Conservation (phyloP, 2,113 vertebrate genomes). For the Spea multiplicata region DNA sequence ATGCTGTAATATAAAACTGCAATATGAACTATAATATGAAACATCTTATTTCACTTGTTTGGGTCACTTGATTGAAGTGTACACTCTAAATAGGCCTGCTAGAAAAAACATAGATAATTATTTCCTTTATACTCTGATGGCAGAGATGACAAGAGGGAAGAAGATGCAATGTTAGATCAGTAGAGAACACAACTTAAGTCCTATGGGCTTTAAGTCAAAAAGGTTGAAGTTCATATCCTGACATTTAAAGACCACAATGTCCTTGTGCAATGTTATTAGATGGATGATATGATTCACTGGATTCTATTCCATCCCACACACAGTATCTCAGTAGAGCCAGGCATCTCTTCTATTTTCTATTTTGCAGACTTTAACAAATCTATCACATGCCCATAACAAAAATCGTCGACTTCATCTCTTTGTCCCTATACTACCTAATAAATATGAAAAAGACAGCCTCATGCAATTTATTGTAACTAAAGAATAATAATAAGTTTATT, state of each 20-base stretch:
- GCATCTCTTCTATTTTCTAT: neutral
- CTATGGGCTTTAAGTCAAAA: neutral
- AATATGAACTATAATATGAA: no score
- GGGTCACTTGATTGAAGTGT: no score
- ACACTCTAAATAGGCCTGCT: neutral
- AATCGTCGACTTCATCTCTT: neutral
- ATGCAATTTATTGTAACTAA: neutral
- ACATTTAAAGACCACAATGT: slow-evolving; percentile 28
- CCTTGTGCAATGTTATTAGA: neutral
- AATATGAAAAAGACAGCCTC: neutral
- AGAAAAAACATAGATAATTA: neutral
- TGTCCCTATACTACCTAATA: neutral
- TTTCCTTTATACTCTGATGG: neutral
- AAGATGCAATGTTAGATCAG: neutral
- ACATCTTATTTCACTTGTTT: no score
- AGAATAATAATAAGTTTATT: neutral
- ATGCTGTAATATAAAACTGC: no score
- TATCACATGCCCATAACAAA: neutral
- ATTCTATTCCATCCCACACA: neutral
- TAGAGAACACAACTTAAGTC: neutral
- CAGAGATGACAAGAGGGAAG: neutral
- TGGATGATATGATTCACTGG: slow-evolving; percentile 5
- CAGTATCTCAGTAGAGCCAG: neutral
- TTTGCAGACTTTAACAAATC: neutral
- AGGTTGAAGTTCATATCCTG: slow-evolving; percentile 3